These are phyloP conservation scores for Bucco capensis DNA, from an alignment of 2,113 vertebrate species.

Conservation along the genomic window DNA sequence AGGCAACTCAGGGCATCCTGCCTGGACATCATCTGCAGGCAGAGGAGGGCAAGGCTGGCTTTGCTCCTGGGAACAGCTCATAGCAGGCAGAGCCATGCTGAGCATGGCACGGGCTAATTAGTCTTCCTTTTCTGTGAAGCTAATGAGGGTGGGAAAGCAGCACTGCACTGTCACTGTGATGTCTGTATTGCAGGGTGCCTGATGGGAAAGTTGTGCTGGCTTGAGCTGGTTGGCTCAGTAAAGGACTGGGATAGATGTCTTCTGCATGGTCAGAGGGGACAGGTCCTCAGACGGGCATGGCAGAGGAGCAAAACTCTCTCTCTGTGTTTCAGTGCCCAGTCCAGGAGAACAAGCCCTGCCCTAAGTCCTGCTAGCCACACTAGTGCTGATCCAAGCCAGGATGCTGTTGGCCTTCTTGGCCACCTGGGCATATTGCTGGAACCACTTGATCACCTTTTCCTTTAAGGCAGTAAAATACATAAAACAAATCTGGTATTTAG, in stretches of 20 bases:
- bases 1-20: neutral
- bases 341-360: no score
- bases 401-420: no score
- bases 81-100: neutral
- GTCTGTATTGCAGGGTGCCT: neutral
- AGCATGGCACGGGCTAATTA: conserved; percentile 13
- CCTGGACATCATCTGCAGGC: neutral
- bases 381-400: no score
- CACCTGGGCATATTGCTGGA: neutral
- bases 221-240: no score
- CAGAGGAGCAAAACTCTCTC: neutral
- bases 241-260: neutral
- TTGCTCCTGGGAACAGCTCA: neutral
- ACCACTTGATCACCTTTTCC: neutral
- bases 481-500: neutral
- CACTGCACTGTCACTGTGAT: neutral
- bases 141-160: conserved; percentile 10
- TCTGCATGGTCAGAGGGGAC: accelerated
- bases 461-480: neutral
- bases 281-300: neutral
- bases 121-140: neutral
- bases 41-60: neutral
- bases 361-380: no score
- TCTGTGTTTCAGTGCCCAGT: no score
- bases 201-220: neutral